Conservation (phyloP, 1,140 invertebrate species). For the Pseudomyrmex cubaensis region DNA sequence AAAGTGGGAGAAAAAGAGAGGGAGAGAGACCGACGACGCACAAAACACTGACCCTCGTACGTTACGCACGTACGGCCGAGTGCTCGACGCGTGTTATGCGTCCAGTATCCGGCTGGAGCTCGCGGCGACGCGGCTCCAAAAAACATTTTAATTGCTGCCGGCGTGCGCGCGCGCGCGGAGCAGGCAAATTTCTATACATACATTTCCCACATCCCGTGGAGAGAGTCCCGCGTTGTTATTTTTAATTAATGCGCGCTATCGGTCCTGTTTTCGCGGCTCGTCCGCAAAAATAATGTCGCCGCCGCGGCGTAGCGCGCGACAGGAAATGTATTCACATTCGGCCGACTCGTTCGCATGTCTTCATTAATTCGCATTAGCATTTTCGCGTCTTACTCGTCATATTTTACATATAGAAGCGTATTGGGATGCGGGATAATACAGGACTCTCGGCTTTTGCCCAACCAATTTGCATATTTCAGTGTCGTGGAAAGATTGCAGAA, state of each 20-base stretch:
- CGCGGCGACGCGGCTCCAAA: constrained; percentile 45
- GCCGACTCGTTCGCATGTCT: constrained; percentile 6
- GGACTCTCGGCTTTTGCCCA: neutral
- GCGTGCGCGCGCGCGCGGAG: neutral
- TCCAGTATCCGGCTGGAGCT: constrained; percentile 40
- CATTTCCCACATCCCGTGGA: constrained; percentile 47
- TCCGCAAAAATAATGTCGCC: constrained; percentile 54
- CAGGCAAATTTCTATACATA: constrained; percentile 52
- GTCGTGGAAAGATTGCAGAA: neutral
- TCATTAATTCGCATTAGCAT: constrained; percentile 41
- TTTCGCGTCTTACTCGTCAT: constrained; percentile 37
- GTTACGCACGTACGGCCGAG: constrained; percentile 47
- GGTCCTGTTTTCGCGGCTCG: constrained; percentile 51
- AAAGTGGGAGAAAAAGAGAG: constrained; percentile 1
- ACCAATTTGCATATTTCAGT: neutral
- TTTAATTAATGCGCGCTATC: constrained; percentile 60
- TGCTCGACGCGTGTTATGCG: constrained; percentile 49
- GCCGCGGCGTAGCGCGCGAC: constrained; percentile 7
- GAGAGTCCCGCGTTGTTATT: constrained; percentile 49
- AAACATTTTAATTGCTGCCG: constrained; percentile 66
- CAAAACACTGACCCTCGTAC: constrained; percentile 22
- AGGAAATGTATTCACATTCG: constrained; percentile 30
- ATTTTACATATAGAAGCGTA: constrained; percentile 23
- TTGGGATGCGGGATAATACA: neutral
- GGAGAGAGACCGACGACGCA: neutral